Evolutionary conservation across 2,797 vertebrate species (phyloP).

Genomic region (Gila robusta): DNA sequence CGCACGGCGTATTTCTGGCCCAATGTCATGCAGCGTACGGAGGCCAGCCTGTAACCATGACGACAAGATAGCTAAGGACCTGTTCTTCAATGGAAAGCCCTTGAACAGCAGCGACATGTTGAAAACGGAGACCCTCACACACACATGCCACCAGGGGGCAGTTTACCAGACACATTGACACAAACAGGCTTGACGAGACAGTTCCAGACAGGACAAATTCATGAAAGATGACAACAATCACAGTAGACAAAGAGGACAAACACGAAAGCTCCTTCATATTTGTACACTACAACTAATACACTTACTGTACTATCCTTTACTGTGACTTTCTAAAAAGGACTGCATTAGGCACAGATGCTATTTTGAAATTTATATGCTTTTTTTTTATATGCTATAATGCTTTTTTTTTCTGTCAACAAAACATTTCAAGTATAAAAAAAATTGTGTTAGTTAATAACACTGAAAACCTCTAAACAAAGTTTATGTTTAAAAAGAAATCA

Average conservation of each 20-base stretch:
- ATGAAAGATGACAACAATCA: conserved; percentile 66
- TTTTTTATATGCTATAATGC: not conserved
- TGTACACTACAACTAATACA: conserved; percentile 9
- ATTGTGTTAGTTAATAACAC: not conserved
- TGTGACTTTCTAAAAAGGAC: not conserved
- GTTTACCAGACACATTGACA: conserved; percentile 63
- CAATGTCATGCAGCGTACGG: conserved; percentile 99
- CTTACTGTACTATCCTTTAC: not conserved
- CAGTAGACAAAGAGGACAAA: conserved; percentile 66
- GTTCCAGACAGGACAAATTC: conserved; percentile 69
- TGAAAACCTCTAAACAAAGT: conserved; percentile 20
- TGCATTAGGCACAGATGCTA: conserved; percentile 8
- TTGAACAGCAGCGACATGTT: conserved; percentile 33
- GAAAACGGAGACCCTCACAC: conserved; percentile 44
- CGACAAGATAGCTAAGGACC: conserved; percentile 70
- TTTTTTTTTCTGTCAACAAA: not conserved
- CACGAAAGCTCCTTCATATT: not conserved
- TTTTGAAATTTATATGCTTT: not conserved
- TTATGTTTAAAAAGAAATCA: conserved; percentile 42
- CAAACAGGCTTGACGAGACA: conserved; percentile 60
- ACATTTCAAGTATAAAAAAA: not conserved
- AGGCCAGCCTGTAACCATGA: conserved; percentile 97
- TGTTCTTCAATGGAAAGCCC: conserved; percentile 24
- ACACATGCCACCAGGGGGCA: conserved; percentile 48
- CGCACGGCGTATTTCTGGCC: conserved; percentile 98